Percentiles rank a stretch among this genome's conserved stretches.
These are phyloP conservation scores for Atrichornis clamosus DNA, from an alignment of 2,113 vertebrate species.

Conservation along the genomic window DNA sequence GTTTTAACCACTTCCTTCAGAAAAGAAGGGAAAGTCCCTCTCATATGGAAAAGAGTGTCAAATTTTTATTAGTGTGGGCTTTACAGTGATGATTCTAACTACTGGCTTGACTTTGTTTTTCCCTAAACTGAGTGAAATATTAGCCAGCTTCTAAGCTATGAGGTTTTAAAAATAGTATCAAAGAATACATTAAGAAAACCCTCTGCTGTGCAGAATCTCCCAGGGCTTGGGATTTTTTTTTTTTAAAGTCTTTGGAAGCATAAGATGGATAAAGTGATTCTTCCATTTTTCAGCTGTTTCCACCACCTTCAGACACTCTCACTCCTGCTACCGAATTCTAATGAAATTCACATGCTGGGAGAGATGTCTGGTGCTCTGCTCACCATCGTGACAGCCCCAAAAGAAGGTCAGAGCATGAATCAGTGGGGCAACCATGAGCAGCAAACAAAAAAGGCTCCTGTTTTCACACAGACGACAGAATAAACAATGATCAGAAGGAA, in stretches of 20 bases:
- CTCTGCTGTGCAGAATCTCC: neutral
- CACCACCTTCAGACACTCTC: constrained; percentile 59
- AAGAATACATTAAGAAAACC: neutral
- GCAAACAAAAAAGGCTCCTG: constrained; percentile 50
- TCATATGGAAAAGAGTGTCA: constrained; percentile 56
- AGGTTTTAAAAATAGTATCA: neutral
- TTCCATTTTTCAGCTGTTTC: constrained; percentile 51
- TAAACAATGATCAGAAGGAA: constrained; percentile 63
- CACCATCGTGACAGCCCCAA: neutral
- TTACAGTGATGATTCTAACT: constrained; percentile 13
- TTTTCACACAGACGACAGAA: constrained; percentile 49
- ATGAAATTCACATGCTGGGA: constrained; percentile 26
- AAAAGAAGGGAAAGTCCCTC: constrained; percentile 63
- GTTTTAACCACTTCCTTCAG: constrained; percentile 54
- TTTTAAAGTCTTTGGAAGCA: neutral
- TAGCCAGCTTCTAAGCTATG: neutral
- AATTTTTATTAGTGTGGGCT: constrained; percentile 36
- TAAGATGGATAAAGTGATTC: constrained; percentile 34
- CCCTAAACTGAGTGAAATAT: neutral
- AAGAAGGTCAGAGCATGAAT: constrained; percentile 59
- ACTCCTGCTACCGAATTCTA: constrained; percentile 21
- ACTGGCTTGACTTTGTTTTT: constrained; percentile 46
- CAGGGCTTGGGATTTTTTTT: neutral
- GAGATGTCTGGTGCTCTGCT: constrained; percentile 33
- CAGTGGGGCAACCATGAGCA: neutral